Percentiles rank a stretch among this genome's conserved stretches.
These are phyloP conservation scores for Rousettus madagascariensis DNA, from an alignment of 2,797 vertebrate genomes.

Conservation along the genomic window DNA sequence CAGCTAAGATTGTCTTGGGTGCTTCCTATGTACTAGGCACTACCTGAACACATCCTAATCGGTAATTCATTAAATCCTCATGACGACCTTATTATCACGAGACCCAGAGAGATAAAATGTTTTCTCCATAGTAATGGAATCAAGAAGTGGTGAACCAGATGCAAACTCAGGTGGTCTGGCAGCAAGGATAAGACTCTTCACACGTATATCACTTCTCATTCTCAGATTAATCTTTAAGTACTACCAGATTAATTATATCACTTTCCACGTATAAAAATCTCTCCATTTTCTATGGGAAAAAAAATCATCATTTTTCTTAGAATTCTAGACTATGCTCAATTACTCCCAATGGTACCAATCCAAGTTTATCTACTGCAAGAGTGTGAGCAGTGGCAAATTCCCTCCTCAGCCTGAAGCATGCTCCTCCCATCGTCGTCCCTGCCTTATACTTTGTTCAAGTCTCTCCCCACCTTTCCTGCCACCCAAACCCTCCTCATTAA, in stretches of 20 bases:
- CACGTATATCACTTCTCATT: neutral
- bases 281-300: neutral
- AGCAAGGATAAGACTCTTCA: neutral
- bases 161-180: neutral
- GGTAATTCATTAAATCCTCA: neutral
- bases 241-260: neutral
- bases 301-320: neutral
- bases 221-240: neutral
- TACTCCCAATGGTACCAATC: neutral
- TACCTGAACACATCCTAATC: neutral
- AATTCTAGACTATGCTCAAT: neutral
- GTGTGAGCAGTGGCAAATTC: neutral
- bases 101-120: neutral
- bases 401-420: neutral
- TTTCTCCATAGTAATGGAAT: neutral
- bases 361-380: neutral
- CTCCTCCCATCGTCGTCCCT: neutral
- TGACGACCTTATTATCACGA: neutral
- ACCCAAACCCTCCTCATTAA: neutral
- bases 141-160: neutral
- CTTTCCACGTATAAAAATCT: neutral
- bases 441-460: neutral
- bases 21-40: neutral
- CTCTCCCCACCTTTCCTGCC: neutral
- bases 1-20: neutral